phyloP scores from a whole-genome alignment of 2,888 invertebrate species.

The Philereme vetulata region DNA sequence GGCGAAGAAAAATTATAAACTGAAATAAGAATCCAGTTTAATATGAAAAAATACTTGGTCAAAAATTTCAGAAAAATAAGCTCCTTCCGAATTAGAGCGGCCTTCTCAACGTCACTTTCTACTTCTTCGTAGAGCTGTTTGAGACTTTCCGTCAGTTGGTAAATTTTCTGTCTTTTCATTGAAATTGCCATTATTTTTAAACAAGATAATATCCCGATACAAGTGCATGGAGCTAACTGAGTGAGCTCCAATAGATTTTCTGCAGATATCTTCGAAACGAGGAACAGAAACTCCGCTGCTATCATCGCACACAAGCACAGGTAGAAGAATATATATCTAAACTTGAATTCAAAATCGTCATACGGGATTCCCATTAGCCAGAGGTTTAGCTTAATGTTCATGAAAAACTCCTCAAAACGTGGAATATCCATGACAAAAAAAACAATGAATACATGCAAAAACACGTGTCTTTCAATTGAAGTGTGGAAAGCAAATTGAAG shows the following conservation, averaged over 20 bases:
- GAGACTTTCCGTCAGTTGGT: constrained; percentile 49
- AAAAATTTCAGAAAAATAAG: constrained; percentile 53
- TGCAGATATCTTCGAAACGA: constrained; percentile 55
- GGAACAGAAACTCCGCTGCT: constrained; percentile 50
- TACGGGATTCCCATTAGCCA: constrained; percentile 59
- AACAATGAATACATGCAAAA: not conserved
- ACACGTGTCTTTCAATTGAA: constrained; percentile 11
- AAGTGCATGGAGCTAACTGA: constrained; percentile 58
- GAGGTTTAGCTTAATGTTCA: constrained; percentile 56
- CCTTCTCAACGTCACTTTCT: constrained; percentile 46
- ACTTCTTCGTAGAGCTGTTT: constrained; percentile 48
- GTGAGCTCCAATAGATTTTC: constrained; percentile 64
- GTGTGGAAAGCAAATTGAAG: constrained; percentile 8
- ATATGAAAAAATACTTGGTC: constrained; percentile 60
- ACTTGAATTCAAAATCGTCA: constrained; percentile 42
- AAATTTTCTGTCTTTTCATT: constrained; percentile 48
- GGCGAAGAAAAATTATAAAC: constrained; percentile 67
- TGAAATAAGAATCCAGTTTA: constrained; percentile 61
- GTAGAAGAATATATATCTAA: constrained; percentile 47
- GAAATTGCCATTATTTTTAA: constrained; percentile 53
- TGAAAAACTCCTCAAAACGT: constrained; percentile 56
- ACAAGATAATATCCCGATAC: constrained; percentile 53
- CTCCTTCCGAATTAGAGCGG: constrained; percentile 46
- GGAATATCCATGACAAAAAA: constrained; percentile 52
- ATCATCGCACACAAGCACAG: constrained; percentile 45